Percentiles rank a stretch among this genome's conserved stretches.
These are phyloP conservation scores for Orchestia grillus DNA, from an alignment of 1,140 invertebrate species.

Conservation along the genomic window DNA sequence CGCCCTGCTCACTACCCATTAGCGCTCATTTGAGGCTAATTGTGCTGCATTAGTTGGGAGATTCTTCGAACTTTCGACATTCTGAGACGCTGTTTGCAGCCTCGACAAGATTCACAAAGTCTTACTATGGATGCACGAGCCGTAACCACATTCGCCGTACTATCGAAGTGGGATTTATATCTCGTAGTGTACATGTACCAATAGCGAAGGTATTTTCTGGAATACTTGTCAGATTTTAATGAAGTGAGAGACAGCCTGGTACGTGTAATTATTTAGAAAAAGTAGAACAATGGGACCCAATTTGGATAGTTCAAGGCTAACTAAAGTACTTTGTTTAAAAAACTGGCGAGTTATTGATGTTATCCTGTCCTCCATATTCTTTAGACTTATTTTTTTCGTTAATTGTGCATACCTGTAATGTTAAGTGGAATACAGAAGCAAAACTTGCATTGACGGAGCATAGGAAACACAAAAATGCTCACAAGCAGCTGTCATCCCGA, in stretches of 20 bases:
- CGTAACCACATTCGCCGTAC: background rate
- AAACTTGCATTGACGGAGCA: background rate
- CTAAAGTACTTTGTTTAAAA: background rate
- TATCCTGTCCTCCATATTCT: background rate
- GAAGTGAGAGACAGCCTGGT: background rate
- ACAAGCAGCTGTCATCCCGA: too few species aligned
- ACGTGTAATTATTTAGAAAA: background rate
- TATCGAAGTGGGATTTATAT: slow-evolving; percentile 9
- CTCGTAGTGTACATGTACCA: background rate
- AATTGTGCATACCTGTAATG: background rate
- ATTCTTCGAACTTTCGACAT: slow-evolving; percentile 1
- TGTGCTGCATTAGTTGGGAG: background rate
- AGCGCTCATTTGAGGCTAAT: slow-evolving; percentile 38
- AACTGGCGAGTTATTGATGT: background rate
- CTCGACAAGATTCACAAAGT: background rate
- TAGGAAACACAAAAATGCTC: too few species aligned
- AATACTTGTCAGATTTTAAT: background rate
- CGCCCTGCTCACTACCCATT: background rate
- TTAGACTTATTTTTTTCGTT: background rate
- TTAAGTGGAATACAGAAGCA: background rate
- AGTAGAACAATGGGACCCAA: background rate
- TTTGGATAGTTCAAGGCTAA: background rate
- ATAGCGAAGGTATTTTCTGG: background rate
- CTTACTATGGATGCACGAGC: background rate
- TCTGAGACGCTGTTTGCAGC: background rate